These are phyloP conservation scores for Harpagoxenus sublaevis DNA, from an alignment of 2,888 invertebrate genomes.

Conservation along the genomic window DNA sequence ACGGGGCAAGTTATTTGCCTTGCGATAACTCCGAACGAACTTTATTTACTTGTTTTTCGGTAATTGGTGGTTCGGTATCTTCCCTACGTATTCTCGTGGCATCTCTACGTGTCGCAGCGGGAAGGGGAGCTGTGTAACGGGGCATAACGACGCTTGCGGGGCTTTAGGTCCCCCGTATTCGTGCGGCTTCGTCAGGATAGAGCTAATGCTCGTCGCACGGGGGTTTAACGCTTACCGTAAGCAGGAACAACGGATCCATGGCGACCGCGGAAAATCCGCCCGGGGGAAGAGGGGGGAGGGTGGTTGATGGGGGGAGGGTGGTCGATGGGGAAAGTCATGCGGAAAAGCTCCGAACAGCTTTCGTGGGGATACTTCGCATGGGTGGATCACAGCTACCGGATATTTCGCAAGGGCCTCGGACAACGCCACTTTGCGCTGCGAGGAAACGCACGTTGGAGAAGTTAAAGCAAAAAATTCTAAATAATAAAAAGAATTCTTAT, in stretches of 20 bases:
- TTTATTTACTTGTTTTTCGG: not conserved
- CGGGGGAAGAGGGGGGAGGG: not conserved
- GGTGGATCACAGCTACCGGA: not conserved
- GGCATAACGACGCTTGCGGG: conserved; percentile 81
- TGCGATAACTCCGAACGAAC: not conserved
- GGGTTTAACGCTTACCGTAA: conserved; percentile 80
- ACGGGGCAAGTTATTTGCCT: not conserved
- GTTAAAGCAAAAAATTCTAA: too few relatives aligned
- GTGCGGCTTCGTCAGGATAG: conserved; percentile 78
- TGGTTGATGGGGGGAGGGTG: conserved; percentile 2
- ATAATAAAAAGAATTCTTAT: not conserved
- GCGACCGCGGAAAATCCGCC: conserved; percentile 41
- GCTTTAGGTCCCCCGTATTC: conserved; percentile 76
- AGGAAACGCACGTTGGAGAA: not conserved
- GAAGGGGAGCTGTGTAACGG: conserved; percentile 74
- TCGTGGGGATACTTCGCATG: conserved; percentile 4
- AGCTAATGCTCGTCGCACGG: conserved; percentile 78
- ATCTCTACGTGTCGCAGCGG: conserved; percentile 11
- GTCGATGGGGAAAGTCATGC: conserved; percentile 44
- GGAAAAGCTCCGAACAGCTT: conserved; percentile 45
- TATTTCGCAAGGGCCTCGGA: not conserved
- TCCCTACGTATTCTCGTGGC: not conserved
- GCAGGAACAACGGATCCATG: conserved; percentile 73
- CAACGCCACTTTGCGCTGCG: not conserved
- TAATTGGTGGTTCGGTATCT: not conserved